Evolutionary conservation across 2,888 invertebrate species (phyloP).

Genomic region (Rhyacophila evoluta): DNA sequence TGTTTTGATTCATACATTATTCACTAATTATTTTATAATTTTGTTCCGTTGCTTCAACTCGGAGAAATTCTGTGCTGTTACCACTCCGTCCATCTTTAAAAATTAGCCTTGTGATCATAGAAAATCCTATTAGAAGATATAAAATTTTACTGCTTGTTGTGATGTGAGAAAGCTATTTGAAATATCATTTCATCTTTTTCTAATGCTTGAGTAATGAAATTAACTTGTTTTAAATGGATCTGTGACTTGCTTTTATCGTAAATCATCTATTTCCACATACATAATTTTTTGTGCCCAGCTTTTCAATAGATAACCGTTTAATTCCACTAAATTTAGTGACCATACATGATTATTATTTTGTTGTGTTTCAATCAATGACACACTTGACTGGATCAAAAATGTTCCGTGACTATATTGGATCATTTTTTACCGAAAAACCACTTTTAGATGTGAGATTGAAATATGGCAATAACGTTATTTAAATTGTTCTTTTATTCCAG

Average conservation of each 20-base stretch:
- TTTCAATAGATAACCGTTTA: background rate
- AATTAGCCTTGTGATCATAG: background rate
- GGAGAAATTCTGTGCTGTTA: background rate
- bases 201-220: slow-evolving; percentile 18
- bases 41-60: background rate
- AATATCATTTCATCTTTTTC: background rate
- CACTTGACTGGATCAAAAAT: background rate
- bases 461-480: background rate
- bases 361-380: background rate
- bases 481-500: slow-evolving; percentile 25
- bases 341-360: background rate
- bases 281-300: slow-evolving; percentile 8
- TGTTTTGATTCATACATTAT: background rate
- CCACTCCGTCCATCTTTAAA: background rate
- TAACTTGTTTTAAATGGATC: background rate
- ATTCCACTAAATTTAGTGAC: background rate
- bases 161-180: slow-evolving; percentile 14
- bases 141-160: background rate
- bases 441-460: background rate
- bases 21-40: background rate
- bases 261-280: background rate
- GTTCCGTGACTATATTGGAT: background rate
- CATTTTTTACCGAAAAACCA: background rate
- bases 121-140: background rate
- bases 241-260: slow-evolving; percentile 10